Percentiles rank a stretch among this genome's conserved stretches.
Evolutionary conservation across 2,888 invertebrate species (phyloP).

Genomic region (Eristalinus aeneus): DNA sequence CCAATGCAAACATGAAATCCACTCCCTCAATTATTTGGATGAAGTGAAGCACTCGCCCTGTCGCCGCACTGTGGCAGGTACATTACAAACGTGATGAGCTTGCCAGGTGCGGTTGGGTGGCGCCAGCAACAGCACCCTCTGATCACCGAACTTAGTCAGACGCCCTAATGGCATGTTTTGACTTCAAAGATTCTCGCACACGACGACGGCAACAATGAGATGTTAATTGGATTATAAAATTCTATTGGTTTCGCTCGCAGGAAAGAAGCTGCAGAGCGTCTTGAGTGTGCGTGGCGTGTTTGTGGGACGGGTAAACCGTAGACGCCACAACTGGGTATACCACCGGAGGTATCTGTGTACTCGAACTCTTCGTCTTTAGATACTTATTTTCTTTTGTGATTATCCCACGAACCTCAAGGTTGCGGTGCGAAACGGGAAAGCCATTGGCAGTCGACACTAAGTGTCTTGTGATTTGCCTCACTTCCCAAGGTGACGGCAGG

Average conservation of each 20-base stretch:
- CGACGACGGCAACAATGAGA: conserved; percentile 56
- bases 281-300: conserved; percentile 11
- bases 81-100: conserved; percentile 55
- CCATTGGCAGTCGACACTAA: conserved; percentile 57
- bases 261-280: conserved; percentile 51
- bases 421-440: conserved; percentile 59
- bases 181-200: conserved; percentile 59
- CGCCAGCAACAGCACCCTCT: conserved; percentile 9
- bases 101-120: conserved; percentile 46
- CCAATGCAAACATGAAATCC: neutral
- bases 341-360: neutral
- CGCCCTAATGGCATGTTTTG: conserved; percentile 57
- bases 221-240: conserved; percentile 70
- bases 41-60: conserved; percentile 2
- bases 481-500: neutral
- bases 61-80: conserved; percentile 10
- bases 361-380: conserved; percentile 28
- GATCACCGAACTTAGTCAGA: conserved; percentile 49
- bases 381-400: conserved; percentile 64
- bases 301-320: neutral
- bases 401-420: conserved; percentile 58
- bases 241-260: conserved; percentile 61
- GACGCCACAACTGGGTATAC: neutral
- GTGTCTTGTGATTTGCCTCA: conserved; percentile 43
- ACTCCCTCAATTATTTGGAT: conserved; percentile 35